phyloP scores from a whole-genome alignment of 2,888 invertebrate species.

The Salticus scenicus region DNA sequence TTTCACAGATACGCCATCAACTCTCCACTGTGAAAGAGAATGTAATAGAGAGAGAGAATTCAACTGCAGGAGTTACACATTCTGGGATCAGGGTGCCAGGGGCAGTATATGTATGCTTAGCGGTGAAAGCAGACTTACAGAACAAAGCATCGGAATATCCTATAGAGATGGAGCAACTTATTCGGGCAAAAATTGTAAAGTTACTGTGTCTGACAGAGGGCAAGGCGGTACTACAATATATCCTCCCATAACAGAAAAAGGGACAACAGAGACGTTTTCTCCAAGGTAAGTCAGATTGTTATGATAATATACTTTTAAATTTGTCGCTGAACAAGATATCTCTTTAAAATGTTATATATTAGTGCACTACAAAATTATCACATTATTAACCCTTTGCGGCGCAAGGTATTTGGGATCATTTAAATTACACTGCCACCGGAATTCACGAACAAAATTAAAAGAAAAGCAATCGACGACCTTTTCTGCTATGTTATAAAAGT shows the following conservation, averaged over 20 bases:
- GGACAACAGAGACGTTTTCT: neutral
- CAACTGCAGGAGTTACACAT: constrained; percentile 75
- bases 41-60: constrained; percentile 77
- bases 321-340: too few species aligned
- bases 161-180: constrained; percentile 81
- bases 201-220: constrained; percentile 24
- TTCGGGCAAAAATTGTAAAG: constrained; percentile 81
- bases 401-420: too few species aligned
- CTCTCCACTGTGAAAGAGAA: constrained; percentile 76
- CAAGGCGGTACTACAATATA: constrained; percentile 10
- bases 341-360: too few species aligned
- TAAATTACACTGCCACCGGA: too few species aligned
- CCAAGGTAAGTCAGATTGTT: neutral
- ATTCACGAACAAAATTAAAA: too few species aligned
- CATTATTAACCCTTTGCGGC: too few species aligned
- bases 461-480: too few species aligned
- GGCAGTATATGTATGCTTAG: constrained; percentile 82
- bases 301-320: too few species aligned
- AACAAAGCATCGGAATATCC: constrained; percentile 77
- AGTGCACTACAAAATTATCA: too few species aligned
- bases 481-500: too few species aligned
- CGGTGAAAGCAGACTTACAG: constrained; percentile 81
- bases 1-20: constrained; percentile 72
- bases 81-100: constrained; percentile 71
- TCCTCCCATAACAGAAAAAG: constrained; percentile 6